Conservation (phyloP, 2,797 vertebrate species). For the Iguana delicatissima region DNA sequence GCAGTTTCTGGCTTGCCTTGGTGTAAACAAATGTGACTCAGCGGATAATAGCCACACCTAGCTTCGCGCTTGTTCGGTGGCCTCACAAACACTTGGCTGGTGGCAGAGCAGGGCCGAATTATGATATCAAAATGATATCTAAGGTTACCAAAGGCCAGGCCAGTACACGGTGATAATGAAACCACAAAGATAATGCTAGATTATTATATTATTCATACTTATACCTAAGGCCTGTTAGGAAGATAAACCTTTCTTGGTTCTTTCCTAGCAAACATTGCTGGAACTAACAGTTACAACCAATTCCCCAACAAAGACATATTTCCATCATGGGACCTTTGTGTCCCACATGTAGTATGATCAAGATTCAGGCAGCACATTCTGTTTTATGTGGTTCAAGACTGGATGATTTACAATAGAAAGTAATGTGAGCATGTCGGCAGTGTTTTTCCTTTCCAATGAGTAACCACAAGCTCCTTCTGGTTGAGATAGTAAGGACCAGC, state of each 20-base stretch:
- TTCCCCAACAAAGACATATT: accelerated
- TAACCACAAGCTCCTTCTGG: background rate
- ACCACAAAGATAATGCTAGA: background rate
- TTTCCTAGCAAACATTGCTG: background rate
- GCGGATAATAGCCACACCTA: no score
- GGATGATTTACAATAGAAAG: background rate
- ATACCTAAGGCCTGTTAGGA: background rate
- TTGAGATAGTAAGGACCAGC: background rate
- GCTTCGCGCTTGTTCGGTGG: no score
- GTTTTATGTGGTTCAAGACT: background rate
- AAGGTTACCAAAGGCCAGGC: no score
- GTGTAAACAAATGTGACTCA: no score
- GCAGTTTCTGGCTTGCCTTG: no score
- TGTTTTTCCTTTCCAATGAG: background rate
- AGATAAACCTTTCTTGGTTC: background rate
- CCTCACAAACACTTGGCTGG: no score
- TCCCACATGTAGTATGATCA: accelerated
- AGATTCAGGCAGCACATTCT: background rate
- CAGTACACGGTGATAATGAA: no score
- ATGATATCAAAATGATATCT: no score
- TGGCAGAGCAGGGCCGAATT: no score
- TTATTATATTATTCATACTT: background rate
- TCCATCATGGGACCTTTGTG: accelerated
- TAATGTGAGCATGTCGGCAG: background rate
- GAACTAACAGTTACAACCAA: background rate